phyloP scores from a whole-genome alignment of 2,888 invertebrate species.

The Cremastinae sp. region DNA sequence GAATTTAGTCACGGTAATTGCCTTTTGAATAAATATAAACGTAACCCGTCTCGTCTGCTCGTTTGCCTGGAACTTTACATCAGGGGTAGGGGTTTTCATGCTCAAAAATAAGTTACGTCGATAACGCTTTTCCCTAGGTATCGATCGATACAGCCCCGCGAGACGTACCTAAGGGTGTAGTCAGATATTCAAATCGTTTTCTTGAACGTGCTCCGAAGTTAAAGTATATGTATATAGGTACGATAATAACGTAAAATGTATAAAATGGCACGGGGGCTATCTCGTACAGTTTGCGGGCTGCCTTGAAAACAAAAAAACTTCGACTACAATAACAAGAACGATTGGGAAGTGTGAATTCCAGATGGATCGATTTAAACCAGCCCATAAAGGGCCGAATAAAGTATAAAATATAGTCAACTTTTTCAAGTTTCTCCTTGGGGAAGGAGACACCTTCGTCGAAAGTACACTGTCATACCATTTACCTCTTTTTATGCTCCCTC shows the following conservation, averaged over 20 bases:
- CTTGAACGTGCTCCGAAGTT: constrained; percentile 29
- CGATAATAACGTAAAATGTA: constrained; percentile 54
- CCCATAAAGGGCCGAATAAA: constrained; percentile 19
- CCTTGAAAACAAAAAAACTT: constrained; percentile 1
- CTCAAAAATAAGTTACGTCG: constrained; percentile 43
- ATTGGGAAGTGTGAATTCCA: constrained; percentile 14
- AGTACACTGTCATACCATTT: too few species aligned
- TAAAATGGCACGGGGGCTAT: constrained; percentile 10
- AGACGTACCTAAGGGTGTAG: constrained; percentile 41
- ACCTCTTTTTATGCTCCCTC: too few species aligned
- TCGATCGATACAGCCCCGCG: constrained; percentile 38
- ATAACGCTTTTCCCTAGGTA: constrained; percentile 43
- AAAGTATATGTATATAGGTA: constrained; percentile 27
- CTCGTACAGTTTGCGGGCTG: background rate
- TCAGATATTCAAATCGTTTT: constrained; percentile 55
- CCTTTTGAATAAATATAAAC: background rate
- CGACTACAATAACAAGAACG: constrained; percentile 2
- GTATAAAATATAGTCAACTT: constrained; percentile 29
- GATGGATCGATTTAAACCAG: constrained; percentile 10
- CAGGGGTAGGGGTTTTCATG: constrained; percentile 9
- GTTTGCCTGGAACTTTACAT: constrained; percentile 6
- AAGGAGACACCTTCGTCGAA: background rate
- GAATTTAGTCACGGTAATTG: constrained; percentile 32
- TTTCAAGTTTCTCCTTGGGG: constrained; percentile 8
- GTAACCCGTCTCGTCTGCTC: background rate